Base-by-base conservation (phyloP, 2,888 invertebrate genomes). In the Drosophila prolongata region DNA sequence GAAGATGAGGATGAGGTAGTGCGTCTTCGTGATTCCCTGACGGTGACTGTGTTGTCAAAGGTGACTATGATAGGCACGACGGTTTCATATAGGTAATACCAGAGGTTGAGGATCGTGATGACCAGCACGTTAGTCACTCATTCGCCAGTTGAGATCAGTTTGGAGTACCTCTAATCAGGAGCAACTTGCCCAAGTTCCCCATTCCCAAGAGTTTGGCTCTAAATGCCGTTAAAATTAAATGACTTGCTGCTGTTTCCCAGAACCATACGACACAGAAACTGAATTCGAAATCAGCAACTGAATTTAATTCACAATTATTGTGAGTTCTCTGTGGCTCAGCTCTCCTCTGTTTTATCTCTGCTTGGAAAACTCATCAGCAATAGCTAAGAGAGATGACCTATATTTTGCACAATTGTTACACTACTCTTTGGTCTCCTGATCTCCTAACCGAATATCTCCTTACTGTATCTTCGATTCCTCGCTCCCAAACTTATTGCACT, bases 401-500 rank as follows among this genome's bases (percentile, higher is more conserved):
- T 79, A 87, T 83, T 77, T 75, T 71, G 76, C 65, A 76, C 87
- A 83, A 83, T 87, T 83, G 82, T 81, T 85, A 69, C 79, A 59
- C 57, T 70, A 43, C 47, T 66, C 49, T 60, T 46, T 30, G 37
- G 76, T 66, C 49, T 60, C 61, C 54, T 47, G 40, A 24, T 42
- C 47, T 47, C 24, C 46, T 16, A 40, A 24, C 61, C 47, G 34
- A 38, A 58, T 34, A 16, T 34, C 58, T 37, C 49, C 37, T 34
- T 60, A 59, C 66, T 10, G 27, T n/a, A 55, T 30, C 11, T 34
- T 16, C 49, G 34, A 14, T 24, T 43, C 47, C 30, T 34, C 11
- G 24, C 71, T 75, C 69, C 77, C 60, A 59, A 69, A 68, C 64
- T 71, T 69, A 75, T 66, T 54, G 56, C 75, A 75, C 81, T 60